These are phyloP conservation scores for Tachysurus vachellii DNA, from an alignment of 2,113 vertebrate species.

Conservation along the genomic window DNA sequence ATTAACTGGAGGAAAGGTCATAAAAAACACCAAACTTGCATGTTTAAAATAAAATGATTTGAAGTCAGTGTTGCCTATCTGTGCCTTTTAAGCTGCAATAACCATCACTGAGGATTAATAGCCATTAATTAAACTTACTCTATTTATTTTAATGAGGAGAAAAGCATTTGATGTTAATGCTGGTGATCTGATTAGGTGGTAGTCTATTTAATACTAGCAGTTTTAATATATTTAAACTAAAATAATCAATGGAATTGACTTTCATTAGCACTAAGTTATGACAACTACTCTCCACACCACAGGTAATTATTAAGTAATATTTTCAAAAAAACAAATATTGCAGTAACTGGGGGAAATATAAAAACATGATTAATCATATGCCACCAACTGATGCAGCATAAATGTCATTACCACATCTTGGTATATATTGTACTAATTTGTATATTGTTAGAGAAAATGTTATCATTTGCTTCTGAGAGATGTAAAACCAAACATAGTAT, in stretches of 20 bases:
- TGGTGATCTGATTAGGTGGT: slow-evolving; percentile 71
- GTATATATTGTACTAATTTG: background rate
- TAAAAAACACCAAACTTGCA: slow-evolving; percentile 56
- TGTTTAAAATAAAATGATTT: slow-evolving; percentile 60
- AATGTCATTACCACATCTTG: background rate
- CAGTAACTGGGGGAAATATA: background rate
- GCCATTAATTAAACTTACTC: slow-evolving; percentile 97
- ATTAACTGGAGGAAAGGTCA: slow-evolving; percentile 55
- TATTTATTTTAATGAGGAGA: slow-evolving; percentile 93
- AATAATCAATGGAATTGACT: slow-evolving; percentile 82
- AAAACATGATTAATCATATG: background rate
- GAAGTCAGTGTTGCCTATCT: slow-evolving; percentile 63
- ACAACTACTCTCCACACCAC: slow-evolving; percentile 51
- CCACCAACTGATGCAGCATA: background rate
- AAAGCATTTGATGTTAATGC: slow-evolving; percentile 94
- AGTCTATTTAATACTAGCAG: slow-evolving; percentile 76
- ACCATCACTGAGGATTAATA: slow-evolving; percentile 94
- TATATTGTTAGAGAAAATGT: background rate
- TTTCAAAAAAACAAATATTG: slow-evolving; percentile 2
- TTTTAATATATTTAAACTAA: slow-evolving; percentile 62
- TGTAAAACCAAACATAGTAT: background rate
- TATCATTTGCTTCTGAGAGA: background rate
- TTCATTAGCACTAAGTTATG: slow-evolving; percentile 60
- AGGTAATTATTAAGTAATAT: slow-evolving; percentile 61
- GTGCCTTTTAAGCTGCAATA: slow-evolving; percentile 81